Base-by-base conservation (phyloP, 2,888 invertebrate genomes). In the Dryomyza anilis region DNA sequence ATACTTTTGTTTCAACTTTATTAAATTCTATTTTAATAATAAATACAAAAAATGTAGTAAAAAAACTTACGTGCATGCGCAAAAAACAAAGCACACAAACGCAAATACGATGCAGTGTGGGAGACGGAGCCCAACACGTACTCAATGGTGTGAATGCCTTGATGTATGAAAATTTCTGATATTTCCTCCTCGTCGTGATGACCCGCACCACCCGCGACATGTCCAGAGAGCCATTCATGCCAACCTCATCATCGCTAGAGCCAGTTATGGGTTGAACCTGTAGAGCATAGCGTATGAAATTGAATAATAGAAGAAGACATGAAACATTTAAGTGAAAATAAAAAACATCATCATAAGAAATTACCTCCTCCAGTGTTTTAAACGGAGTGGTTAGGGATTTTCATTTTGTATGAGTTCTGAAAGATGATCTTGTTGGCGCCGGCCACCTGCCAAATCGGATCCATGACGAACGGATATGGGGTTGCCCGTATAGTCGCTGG, bases 111-210 rank as follows among this genome's bases (percentile, higher is more conserved):
- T 30, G 99, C 99, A 23, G 99, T 99, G 85, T 99, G 98, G 4
- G 98, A 98, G 48, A 99, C 94, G 70, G 97, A 97, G 65, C 98
- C 98, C 73, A 99, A 87, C 71, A 98, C 98, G 84, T 95, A 99
- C 86, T 99, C 99, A 82, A 99, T 98, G 0, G 98, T 98, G 85
- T 98, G 98, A 84, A 99, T 99, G 7, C 92, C 94, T 86, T 95
- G 95, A 82, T 95, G 92, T 53, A 91, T 92, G 79, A 92, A 92
- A 68, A 94, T 87, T 80, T 98, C 98, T 0, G 90, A 87, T 84
- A 96, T 91, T 53, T 95, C 93, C 68, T 94, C 92, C 66, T 89
- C 88, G 52, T 86, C 86, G 33, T 87, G 85, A 55, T 80, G 83
- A 25, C 72, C 74, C 14, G 71, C 77, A n/a, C 74, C 76, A 3